phyloP scores from a whole-genome alignment of 1,140 invertebrate species.

The Globodera ellingtonae region DNA sequence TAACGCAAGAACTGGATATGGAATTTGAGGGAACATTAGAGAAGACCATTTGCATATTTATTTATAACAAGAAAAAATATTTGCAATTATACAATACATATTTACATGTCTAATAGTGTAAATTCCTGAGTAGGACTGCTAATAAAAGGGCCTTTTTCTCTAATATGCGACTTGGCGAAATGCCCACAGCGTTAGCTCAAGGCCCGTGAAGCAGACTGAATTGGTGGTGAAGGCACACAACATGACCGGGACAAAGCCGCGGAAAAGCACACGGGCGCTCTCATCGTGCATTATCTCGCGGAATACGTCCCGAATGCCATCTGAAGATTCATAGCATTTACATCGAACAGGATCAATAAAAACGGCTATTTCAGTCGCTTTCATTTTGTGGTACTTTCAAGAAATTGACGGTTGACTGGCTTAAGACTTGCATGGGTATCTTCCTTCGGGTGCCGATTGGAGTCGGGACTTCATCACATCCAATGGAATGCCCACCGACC shows the following conservation, averaged over 20 bases:
- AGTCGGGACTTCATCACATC: slow-evolving; percentile 88
- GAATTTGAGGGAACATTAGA: too few species aligned
- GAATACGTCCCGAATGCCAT: slow-evolving; percentile 82
- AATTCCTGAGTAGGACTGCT: too few species aligned
- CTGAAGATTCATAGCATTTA: background rate
- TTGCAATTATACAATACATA: too few species aligned
- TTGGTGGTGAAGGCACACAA: slow-evolving; percentile 87
- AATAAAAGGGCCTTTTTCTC: too few species aligned
- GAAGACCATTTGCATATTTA: too few species aligned
- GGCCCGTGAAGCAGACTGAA: slow-evolving; percentile 70
- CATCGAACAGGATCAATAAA: too few species aligned
- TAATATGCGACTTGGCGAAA: slow-evolving; percentile 12
- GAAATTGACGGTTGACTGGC: too few species aligned
- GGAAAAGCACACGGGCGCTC: slow-evolving; percentile 82
- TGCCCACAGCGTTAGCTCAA: slow-evolving; percentile 44
- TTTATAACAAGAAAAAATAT: too few species aligned
- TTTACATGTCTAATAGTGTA: too few species aligned
- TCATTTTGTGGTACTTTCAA: too few species aligned
- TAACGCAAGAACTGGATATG: too few species aligned
- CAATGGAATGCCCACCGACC: slow-evolving; percentile 90
- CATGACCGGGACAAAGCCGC: slow-evolving; percentile 78
- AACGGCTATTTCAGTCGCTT: too few species aligned
- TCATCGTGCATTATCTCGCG: slow-evolving; percentile 76
- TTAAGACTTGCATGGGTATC: slow-evolving; percentile 71
- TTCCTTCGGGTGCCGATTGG: slow-evolving; percentile 86